Percentiles rank a stretch among this genome's conserved stretches.
These are phyloP conservation scores for Polypterus senegalus DNA, from an alignment of 2,113 vertebrate species.

Conservation along the genomic window DNA sequence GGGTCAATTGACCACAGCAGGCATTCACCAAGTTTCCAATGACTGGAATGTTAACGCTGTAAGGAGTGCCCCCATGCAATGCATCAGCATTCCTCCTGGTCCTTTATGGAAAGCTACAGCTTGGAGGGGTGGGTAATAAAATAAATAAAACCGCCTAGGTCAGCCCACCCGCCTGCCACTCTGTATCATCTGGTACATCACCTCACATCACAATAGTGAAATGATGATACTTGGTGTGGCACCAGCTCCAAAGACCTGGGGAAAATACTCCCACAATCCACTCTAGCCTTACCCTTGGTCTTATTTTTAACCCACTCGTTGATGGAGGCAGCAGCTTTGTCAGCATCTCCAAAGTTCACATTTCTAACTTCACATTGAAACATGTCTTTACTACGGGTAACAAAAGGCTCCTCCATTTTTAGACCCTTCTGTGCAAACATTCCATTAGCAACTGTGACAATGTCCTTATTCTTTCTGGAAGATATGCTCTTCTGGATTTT, in stretches of 20 bases:
- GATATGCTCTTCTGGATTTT: constrained; percentile 79
- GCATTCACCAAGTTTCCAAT: no score
- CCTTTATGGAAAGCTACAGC: no score
- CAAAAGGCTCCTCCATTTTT: constrained; percentile 62
- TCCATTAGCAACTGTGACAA: constrained; percentile 74
- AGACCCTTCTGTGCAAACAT: constrained; percentile 69
- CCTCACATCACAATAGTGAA: not conserved
- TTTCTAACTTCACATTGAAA: constrained; percentile 67
- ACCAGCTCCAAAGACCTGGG: no score
- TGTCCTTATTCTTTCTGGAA: constrained; percentile 74
- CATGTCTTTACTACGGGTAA: constrained; percentile 68
- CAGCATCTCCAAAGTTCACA: constrained; percentile 59
- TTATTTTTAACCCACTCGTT: constrained; percentile 82
- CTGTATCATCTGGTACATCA: no score
- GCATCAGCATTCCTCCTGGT: no score
- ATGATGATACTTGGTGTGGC: not conserved
- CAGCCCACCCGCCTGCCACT: no score
- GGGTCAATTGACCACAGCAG: no score
- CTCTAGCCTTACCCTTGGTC: constrained; percentile 60
- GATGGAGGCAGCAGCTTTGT: constrained; percentile 61
- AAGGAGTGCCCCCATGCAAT: no score
- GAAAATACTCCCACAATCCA: no score
- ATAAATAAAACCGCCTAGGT: no score
- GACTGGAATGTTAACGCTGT: no score
- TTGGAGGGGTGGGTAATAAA: no score